Base-by-base conservation (phyloP, 2,797 vertebrate genomes). In the Acanthurus lineatus region DNA sequence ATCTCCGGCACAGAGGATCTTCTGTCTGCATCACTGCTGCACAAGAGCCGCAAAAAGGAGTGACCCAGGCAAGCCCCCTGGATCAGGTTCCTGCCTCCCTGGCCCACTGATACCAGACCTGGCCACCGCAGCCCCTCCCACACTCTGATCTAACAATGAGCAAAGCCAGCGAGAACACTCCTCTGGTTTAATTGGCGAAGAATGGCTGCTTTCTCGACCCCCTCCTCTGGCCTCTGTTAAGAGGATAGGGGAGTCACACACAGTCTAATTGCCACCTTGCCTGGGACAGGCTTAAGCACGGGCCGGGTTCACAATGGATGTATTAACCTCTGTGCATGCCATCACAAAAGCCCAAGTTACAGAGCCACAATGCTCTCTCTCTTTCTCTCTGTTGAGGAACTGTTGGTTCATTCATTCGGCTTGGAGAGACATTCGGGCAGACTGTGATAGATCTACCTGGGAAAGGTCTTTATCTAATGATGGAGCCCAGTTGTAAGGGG, bases 71-170 rank as follows among this genome's bases (percentile, higher is more conserved):
- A 64, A 82, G 69, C n/a, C 69, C 79, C 79, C 80, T 45, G 81
- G 90, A 93, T 95, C 92, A 89, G 71, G 84, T 94, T 94, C 66
- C 90, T 64, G 71, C 80, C 69, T 86, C 48, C 56, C 35, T 73
- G 68, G 81, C 69, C 78, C 47, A 32, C 81, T 87, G 91, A 95
- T 91, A 94, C 85, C 79, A 90, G 86, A 94, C 92, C 91, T 89
- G 88, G 66, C 70, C 74, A 62, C 56, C 1, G 45, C 64, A 77
- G 74, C 76, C 82, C 88, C 90, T 92, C 90, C 90, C 69, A 90
- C 85, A 90, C 92, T 90, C 90, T 92, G 88, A 74, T 65, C 73
- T 63, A 65, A 91, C 89, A 94, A 94, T 90, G 67, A 84, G 82
- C 72, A 52, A 78, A 86, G 76, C 86, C 79, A 74, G 25, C 32